Conservation (phyloP, 2,113 vertebrate genomes). For the Etheostoma cragini region DNA sequence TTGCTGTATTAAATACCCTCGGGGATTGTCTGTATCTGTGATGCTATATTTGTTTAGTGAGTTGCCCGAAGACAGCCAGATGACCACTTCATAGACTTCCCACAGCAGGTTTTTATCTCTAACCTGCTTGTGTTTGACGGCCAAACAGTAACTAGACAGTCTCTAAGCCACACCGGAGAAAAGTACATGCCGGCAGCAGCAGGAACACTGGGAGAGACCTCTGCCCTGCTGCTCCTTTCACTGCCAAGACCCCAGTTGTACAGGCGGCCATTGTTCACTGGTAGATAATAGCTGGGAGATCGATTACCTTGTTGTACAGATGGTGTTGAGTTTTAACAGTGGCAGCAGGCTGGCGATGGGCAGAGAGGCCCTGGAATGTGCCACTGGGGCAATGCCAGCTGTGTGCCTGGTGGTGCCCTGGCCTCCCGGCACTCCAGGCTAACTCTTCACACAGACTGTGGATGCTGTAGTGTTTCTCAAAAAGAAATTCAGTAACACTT, state of each 20-base stretch:
- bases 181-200: conserved; percentile 11
- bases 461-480: background rate
- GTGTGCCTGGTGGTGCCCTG: conserved; percentile 46
- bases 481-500: conserved; percentile 1
- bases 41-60: background rate
- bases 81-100: conserved; percentile 4
- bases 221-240: conserved; percentile 33
- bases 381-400: conserved; percentile 31
- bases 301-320: conserved; percentile 72
- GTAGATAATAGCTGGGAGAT: conserved; percentile 69
- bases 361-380: conserved; percentile 46
- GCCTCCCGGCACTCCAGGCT: conserved; percentile 11
- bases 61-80: background rate
- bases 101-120: background rate
- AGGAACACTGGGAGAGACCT: conserved; percentile 36
- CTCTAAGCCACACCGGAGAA: background rate
- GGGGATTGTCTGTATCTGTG: background rate
- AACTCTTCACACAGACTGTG: conserved; percentile 2
- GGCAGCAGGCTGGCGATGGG: conserved; percentile 65
- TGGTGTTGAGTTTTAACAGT: conserved; percentile 62
- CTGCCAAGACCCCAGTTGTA: conserved; percentile 60
- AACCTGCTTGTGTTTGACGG: conserved; percentile 1
- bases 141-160: conserved; percentile 10
- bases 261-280: conserved; percentile 52
- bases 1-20: conserved; percentile 9